Percentiles rank a stretch among this genome's conserved stretches.
Evolutionary conservation across 2,797 vertebrate species (phyloP).

Genomic region (Leucoraja ocellata): DNA sequence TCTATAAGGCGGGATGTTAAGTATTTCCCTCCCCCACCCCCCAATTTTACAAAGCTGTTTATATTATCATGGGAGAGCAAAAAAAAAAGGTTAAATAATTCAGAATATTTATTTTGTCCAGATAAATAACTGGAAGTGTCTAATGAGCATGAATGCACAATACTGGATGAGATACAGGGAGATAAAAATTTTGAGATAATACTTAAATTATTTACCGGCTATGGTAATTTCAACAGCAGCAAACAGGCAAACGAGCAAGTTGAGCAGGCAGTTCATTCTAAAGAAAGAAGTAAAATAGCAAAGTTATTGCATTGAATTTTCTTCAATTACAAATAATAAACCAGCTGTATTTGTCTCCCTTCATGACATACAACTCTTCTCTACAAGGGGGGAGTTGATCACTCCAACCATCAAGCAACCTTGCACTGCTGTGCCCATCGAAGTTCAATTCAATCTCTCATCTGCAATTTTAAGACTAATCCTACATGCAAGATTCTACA

Average conservation of each 20-base stretch:
- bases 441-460: neutral
- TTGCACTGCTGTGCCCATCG: neutral
- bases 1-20: no score
- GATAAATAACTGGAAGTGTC: neutral
- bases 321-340: neutral
- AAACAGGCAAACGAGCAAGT: neutral
- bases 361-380: neutral
- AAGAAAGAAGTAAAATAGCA: neutral
- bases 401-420: neutral
- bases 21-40: no score
- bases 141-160: neutral
- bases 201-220: neutral
- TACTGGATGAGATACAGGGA: neutral
- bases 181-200: neutral
- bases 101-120: neutral
- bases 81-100: neutral
- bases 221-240: neutral
- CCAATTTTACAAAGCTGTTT: no score
- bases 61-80: neutral
- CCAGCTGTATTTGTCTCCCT: neutral
- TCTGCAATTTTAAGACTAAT: neutral
- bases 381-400: neutral
- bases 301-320: neutral
- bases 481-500: neutral
- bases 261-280: constrained; percentile 1